Evolutionary conservation across 2,113 vertebrate species (phyloP).

Genomic region (Pituophis catenifer): DNA sequence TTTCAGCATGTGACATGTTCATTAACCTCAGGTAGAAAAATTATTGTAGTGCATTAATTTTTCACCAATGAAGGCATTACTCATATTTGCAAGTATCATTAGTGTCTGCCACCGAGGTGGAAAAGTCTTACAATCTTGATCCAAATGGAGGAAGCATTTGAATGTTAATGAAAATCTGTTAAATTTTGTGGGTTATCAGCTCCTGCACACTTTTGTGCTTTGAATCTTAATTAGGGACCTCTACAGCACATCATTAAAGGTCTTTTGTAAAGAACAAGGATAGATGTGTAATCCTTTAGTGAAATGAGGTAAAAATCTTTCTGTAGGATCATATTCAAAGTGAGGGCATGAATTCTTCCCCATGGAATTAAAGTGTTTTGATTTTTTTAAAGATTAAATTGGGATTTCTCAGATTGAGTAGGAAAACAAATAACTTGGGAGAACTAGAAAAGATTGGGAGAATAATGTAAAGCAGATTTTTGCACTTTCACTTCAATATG

Average conservation of each 20-base stretch:
- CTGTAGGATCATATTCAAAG: constrained; percentile 42
- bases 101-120: constrained; percentile 74
- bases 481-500: background rate
- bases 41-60: constrained; percentile 88
- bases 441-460: background rate
- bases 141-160: constrained; percentile 67
- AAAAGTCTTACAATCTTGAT: constrained; percentile 72
- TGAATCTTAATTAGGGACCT: constrained; percentile 71
- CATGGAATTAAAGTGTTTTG: constrained; percentile 43
- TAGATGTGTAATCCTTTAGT: constrained; percentile 59
- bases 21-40: constrained; percentile 91
- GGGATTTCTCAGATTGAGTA: background rate
- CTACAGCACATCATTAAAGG: constrained; percentile 65
- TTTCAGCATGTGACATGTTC: constrained; percentile 92
- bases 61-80: constrained; percentile 88
- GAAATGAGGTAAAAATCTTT: constrained; percentile 62
- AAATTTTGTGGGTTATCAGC: constrained; percentile 62
- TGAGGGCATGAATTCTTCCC: constrained; percentile 30
- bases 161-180: constrained; percentile 71
- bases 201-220: constrained; percentile 57
- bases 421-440: background rate
- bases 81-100: constrained; percentile 86
- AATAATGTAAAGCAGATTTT: background rate
- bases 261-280: constrained; percentile 52
- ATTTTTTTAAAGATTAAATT: constrained; percentile 24